These are phyloP conservation scores for Serranus cabrilla DNA, from an alignment of 2,797 vertebrate species.

Conservation along the genomic window DNA sequence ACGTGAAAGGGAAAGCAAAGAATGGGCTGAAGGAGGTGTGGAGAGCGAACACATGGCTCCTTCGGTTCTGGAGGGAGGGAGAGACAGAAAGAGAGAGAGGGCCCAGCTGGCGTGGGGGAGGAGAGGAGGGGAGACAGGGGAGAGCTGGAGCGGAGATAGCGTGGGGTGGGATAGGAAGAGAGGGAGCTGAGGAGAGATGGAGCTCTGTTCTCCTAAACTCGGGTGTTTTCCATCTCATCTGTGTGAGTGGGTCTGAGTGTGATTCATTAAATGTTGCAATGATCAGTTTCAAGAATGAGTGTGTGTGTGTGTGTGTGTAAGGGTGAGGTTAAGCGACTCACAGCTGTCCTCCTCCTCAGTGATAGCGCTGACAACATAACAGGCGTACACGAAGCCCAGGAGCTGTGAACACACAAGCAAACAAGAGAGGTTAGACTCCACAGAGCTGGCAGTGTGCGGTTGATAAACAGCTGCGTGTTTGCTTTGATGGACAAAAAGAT, in stretches of 20 bases:
- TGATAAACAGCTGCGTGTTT: slow-evolving; percentile 38
- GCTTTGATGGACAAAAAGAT: slow-evolving; percentile 20
- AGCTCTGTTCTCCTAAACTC: slow-evolving; percentile 39
- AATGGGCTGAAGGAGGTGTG: slow-evolving; percentile 57
- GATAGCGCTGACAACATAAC: slow-evolving; percentile 92
- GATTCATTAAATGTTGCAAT: slow-evolving; percentile 44
- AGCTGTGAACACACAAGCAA: slow-evolving; percentile 86
- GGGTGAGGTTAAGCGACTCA: slow-evolving; percentile 83
- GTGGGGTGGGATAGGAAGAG: slow-evolving; percentile 29
- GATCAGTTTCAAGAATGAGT: slow-evolving; percentile 35
- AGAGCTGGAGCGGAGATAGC: slow-evolving; percentile 23
- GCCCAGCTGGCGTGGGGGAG: slow-evolving; percentile 77
- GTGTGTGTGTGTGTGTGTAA: slow-evolving; percentile 29
- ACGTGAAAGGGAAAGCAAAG: slow-evolving; percentile 45
- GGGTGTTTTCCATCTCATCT: slow-evolving; percentile 38
- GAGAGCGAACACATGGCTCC: slow-evolving; percentile 65
- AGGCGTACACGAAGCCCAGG: slow-evolving; percentile 92
- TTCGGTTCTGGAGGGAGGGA: slow-evolving; percentile 55
- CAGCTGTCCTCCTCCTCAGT: slow-evolving; percentile 96
- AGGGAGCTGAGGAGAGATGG: slow-evolving; percentile 45
- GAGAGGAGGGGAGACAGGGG: slow-evolving; percentile 37
- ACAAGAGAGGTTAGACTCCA: slow-evolving; percentile 57
- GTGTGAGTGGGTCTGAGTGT: slow-evolving; percentile 34
- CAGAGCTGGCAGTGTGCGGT: slow-evolving; percentile 8
- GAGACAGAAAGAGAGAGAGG: slow-evolving; percentile 34